Conservation (phyloP, 2,113 vertebrate genomes). For the Festucalex cinctus region DNA sequence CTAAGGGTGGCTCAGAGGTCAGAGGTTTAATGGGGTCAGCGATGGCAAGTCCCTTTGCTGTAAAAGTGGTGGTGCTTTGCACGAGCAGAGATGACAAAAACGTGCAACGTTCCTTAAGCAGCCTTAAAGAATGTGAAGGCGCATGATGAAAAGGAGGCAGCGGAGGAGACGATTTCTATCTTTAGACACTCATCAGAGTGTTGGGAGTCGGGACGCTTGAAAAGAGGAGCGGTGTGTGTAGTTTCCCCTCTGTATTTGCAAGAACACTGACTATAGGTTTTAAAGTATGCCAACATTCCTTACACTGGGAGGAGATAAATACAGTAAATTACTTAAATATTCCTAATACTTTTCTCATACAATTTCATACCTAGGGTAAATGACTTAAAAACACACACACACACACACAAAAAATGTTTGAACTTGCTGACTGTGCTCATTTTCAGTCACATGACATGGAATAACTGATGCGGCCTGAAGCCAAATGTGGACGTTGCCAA, state of each 20-base stretch:
- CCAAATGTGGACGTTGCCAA: neutral
- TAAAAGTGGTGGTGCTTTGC: slow-evolving; percentile 3
- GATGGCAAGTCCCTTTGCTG: slow-evolving; percentile 8
- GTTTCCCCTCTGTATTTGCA: neutral
- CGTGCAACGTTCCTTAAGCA: neutral
- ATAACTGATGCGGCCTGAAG: neutral
- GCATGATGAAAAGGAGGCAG: slow-evolving; percentile 26
- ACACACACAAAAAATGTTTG: too few relatives aligned
- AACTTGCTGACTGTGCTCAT: slow-evolving; percentile 18
- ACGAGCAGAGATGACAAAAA: neutral
- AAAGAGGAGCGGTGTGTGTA: slow-evolving; percentile 12
- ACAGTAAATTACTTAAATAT: neutral
- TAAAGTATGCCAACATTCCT: neutral
- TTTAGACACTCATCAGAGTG: slow-evolving; percentile 51
- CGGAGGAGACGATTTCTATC: slow-evolving; percentile 42
- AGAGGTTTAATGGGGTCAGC: slow-evolving; percentile 8
- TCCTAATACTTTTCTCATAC: neutral
- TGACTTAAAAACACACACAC: neutral
- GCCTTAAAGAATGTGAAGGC: slow-evolving; percentile 1
- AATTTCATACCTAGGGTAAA: slow-evolving; percentile 2
- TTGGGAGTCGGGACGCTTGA: slow-evolving; percentile 33
- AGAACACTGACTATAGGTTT: neutral
- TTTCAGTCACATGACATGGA: slow-evolving; percentile 13
- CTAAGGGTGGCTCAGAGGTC: slow-evolving; percentile 13
- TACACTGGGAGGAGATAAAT: neutral